Base-by-base conservation (phyloP, 2,888 invertebrate species). In the Caenorhabditis angaria region DNA sequence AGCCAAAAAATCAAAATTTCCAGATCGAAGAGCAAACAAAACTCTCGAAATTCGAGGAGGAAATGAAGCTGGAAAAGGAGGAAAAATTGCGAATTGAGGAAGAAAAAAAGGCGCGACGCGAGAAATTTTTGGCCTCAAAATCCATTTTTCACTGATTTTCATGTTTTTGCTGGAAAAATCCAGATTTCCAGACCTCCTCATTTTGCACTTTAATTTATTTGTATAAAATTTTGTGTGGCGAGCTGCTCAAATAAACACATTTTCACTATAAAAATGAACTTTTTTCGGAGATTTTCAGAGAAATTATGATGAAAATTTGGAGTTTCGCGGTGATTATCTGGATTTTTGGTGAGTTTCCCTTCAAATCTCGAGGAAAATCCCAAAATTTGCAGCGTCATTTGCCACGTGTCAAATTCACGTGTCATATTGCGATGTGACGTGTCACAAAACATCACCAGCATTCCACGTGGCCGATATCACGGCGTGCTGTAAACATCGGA, bases 21-120 rank as follows among this genome's bases (percentile, higher is more conserved):
- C 76, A 76, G 77, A 80, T 80, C 29, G 82, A 73, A n/a, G 80
- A 82, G 35, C 80, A 78, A 63, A 76, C 78, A 20, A 78, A 78
- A 61, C 24, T 72, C 62, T 80, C 80, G 28, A 66, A 69, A 32
- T 82, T 80, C 55, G 82, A 82, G 41, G 80, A 78, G 53, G 82
- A 82, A 58, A 82, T 82, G 70, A 65, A 67, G n/a, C 68, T 77
- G 47, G 82, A 82, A 62, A 78, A 82, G 62, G 78, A 78, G 58
- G 78, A 82, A 47, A 67, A 71, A 53, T 67, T 70, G 50, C 57
- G 66, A 20, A 65, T 61, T 10, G 82, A 82, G 27, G 80, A 80
- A 27, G 82, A 82, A 61, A 75, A 70, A 63, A 71, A 70, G 24
- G 63, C 67, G 48, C 61, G 79, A 14, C 65, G 76, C 4, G 74